phyloP scores from a whole-genome alignment of 2,113 vertebrate species.

The Ptilorrhoa leucosticta region DNA sequence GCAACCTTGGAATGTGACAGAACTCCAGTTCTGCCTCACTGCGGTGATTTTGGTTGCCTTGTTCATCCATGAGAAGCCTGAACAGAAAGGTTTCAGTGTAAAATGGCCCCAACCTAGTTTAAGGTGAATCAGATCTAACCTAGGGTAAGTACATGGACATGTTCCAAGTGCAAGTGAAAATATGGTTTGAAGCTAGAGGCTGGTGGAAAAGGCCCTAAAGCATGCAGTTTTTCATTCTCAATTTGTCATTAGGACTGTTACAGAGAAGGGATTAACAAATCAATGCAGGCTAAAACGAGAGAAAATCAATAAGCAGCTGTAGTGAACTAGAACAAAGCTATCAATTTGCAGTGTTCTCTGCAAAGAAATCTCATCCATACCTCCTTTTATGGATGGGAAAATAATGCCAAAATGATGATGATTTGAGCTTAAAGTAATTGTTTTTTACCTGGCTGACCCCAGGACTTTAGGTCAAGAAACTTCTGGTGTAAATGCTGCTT shows the following conservation, averaged over 20 bases:
- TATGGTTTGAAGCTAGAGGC: background rate
- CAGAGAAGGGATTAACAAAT: constrained; percentile 56
- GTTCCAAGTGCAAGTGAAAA: background rate
- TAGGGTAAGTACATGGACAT: background rate
- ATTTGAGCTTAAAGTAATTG: constrained; percentile 33
- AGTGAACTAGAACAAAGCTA: constrained; percentile 62
- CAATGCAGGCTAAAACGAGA: constrained; percentile 61
- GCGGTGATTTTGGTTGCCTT: background rate
- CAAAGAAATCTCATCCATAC: constrained; percentile 32
- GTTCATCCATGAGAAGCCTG: background rate
- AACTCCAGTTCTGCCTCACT: background rate
- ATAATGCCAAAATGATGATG: constrained; percentile 27
- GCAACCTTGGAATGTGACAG: background rate
- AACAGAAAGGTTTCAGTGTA: background rate
- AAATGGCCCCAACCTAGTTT: background rate
- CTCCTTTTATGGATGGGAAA: constrained; percentile 35
- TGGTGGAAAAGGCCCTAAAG: constrained; percentile 27
- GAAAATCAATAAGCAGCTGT: constrained; percentile 63
- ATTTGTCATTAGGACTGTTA: constrained; percentile 50
- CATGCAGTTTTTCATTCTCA: constrained; percentile 34
- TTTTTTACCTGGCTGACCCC: constrained; percentile 37
- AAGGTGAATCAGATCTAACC: background rate
- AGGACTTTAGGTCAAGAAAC: constrained; percentile 28
- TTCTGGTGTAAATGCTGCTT: background rate
- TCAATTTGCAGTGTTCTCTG: constrained; percentile 49